Evolutionary conservation across 2,797 vertebrate species (phyloP).

Genomic region (Acanthis flammea): DNA sequence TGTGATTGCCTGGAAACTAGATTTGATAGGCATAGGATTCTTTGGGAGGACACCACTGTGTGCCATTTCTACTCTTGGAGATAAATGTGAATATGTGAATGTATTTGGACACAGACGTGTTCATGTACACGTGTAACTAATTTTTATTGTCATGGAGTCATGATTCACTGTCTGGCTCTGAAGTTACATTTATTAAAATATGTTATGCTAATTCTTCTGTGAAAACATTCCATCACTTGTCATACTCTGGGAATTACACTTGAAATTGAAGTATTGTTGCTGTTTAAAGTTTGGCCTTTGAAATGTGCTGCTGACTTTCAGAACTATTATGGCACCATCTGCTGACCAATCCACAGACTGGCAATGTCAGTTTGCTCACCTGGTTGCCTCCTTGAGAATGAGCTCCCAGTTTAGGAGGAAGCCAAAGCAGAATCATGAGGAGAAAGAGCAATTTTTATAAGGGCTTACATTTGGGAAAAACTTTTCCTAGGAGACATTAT

Average conservation of each 20-base stretch:
- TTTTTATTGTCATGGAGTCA: background rate
- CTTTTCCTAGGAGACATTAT: background rate
- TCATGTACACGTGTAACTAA: background rate
- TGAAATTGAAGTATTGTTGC: background rate
- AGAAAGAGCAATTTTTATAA: background rate
- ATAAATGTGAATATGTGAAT: background rate
- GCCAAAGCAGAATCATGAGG: background rate
- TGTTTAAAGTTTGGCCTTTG: background rate
- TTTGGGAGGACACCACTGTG: background rate
- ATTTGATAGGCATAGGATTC: background rate
- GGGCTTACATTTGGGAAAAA: background rate
- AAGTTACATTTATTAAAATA: background rate
- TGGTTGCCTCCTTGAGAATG: background rate
- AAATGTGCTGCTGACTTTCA: background rate
- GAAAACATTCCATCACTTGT: background rate
- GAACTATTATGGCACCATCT: constrained; percentile 50
- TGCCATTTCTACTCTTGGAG: background rate
- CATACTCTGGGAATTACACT: background rate
- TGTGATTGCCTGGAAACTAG: background rate
- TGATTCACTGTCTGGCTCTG: background rate
- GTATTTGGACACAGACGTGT: rapidly evolving
- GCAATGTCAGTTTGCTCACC: background rate
- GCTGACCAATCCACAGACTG: background rate
- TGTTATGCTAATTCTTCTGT: background rate
- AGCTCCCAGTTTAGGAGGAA: background rate